These are phyloP conservation scores for Monodelphis domestica DNA, from an alignment of 2,797 vertebrate genomes.

Conservation along the genomic window DNA sequence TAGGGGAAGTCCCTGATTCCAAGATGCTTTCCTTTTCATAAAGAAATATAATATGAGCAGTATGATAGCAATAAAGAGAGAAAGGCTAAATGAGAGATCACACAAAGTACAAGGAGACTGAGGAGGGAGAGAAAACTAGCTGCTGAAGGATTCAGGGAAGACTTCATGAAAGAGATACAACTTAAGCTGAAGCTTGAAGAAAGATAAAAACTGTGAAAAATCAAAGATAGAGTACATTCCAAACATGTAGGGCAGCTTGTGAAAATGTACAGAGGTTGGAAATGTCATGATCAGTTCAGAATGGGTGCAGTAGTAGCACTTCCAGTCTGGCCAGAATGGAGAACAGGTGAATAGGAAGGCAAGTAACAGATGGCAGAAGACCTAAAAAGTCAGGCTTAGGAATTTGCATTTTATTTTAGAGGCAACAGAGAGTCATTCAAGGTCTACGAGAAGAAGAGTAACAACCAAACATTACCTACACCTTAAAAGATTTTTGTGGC, in stretches of 20 bases:
- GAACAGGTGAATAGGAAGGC: not conserved
- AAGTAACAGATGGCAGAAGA: not conserved
- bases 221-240: not conserved
- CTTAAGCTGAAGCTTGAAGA: not conserved
- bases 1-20: not conserved
- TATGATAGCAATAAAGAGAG: not conserved
- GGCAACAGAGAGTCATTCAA: not conserved
- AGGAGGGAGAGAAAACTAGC: not conserved
- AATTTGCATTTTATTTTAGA: not conserved
- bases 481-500: not conserved
- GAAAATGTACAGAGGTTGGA: not conserved
- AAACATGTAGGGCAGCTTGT: not conserved
- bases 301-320: not conserved
- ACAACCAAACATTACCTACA: not conserved
- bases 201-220: not conserved
- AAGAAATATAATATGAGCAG: not conserved
- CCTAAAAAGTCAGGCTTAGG: not conserved
- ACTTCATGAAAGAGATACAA: not conserved
- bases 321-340: not conserved
- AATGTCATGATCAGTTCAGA: not conserved
- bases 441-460: not conserved
- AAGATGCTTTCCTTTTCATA: not conserved
- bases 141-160: not conserved
- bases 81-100: not conserved
- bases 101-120: not conserved